Percentiles rank a stretch among this genome's conserved stretches.
phyloP scores from a whole-genome alignment of 2,113 vertebrate species.

The Plestiodon gilberti region DNA sequence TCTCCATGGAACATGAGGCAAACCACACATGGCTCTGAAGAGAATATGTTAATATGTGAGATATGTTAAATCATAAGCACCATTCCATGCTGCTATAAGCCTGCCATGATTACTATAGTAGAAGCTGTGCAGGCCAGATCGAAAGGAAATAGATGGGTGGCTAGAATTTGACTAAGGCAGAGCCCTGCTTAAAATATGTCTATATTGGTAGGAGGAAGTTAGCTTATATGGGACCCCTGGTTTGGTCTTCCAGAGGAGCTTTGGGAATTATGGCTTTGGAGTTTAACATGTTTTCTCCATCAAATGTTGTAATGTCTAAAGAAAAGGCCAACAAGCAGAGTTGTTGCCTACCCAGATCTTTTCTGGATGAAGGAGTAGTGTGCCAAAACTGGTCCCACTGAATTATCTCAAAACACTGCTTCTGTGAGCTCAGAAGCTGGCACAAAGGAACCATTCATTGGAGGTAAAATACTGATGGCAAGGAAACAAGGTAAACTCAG shows the following conservation, averaged over 20 bases:
- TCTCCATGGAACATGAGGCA: not conserved
- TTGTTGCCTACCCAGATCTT: not conserved
- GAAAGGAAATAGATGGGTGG: too few relatives aligned
- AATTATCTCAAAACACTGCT: not conserved
- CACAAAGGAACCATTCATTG: constrained; percentile 50
- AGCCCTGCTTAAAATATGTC: too few relatives aligned
- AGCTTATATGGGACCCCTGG: too few relatives aligned
- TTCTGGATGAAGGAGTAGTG: rapidly evolving
- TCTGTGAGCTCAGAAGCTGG: constrained; percentile 52
- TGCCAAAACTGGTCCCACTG: rapidly evolving
- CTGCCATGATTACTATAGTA: constrained; percentile 45
- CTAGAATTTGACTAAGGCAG: too few relatives aligned
- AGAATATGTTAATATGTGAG: not conserved
- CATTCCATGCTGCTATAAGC: not conserved
- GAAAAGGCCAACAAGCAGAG: not conserved
- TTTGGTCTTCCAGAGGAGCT: constrained; percentile 53
- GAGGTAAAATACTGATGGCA: constrained; percentile 45
- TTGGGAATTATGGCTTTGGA: constrained; percentile 41
- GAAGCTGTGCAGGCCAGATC: constrained; percentile 7
- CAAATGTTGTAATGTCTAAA: not conserved
- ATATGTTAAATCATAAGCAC: not conserved
- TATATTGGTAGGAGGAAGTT: too few relatives aligned
- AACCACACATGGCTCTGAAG: not conserved
- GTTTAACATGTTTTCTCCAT: not conserved
- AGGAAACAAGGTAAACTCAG: constrained; percentile 32